These are phyloP conservation scores for Caenorhabditis angaria DNA, from an alignment of 2,888 invertebrate species.

Conservation along the genomic window DNA sequence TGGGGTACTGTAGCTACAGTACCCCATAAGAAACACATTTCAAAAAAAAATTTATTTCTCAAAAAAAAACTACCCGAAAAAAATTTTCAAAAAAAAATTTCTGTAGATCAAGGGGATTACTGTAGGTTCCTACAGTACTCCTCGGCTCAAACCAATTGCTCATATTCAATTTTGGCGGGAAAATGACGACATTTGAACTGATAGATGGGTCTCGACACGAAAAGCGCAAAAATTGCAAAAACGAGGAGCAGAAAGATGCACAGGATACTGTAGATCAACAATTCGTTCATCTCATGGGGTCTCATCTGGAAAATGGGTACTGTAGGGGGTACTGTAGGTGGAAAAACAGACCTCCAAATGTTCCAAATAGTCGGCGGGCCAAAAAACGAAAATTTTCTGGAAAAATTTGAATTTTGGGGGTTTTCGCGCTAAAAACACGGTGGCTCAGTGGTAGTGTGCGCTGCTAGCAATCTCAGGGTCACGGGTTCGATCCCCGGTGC, in stretches of 20 bases:
- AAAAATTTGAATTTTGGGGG: too few species aligned
- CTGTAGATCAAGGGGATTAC: too few species aligned
- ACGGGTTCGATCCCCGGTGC: too few species aligned
- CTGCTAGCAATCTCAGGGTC: too few species aligned
- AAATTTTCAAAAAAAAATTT: neutral
- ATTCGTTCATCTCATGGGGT: slow-evolving; percentile 39
- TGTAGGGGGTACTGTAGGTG: neutral
- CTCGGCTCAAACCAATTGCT: slow-evolving; percentile 36
- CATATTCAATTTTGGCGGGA: slow-evolving; percentile 47
- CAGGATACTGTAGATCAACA: slow-evolving; percentile 39
- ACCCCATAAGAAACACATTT: too few species aligned
- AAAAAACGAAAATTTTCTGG: too few species aligned
- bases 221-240: slow-evolving; percentile 33
- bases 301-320: slow-evolving; percentile 31
- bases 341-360: neutral
- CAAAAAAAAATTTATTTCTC: neutral
- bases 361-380: too few species aligned
- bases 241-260: slow-evolving; percentile 38
- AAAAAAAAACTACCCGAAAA: neutral
- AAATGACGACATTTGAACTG: slow-evolving; percentile 41
- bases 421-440: too few species aligned
- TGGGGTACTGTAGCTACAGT: slow-evolving; percentile 2
- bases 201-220: slow-evolving; percentile 37
- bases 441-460: too few species aligned
- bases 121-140: too few species aligned